Percentiles rank a stretch among this genome's conserved stretches.
These are phyloP conservation scores for Cantharis rustica DNA, from an alignment of 2,888 invertebrate genomes.

Conservation along the genomic window DNA sequence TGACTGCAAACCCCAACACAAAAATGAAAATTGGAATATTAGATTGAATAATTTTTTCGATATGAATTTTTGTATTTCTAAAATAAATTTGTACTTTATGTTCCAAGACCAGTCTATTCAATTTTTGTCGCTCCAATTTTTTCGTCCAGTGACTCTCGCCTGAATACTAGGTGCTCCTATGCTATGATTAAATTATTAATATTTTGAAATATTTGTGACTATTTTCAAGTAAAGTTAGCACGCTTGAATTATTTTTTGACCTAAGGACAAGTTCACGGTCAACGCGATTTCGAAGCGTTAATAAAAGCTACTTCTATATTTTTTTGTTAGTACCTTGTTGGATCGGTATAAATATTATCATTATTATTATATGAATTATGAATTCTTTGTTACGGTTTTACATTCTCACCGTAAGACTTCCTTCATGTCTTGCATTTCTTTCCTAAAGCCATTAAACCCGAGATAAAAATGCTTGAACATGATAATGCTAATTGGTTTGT, in stretches of 20 bases:
- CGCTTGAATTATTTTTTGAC: conserved; percentile 1
- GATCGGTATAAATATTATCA: not conserved
- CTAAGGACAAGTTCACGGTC: conserved; percentile 14
- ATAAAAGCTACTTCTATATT: not conserved
- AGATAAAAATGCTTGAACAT: not conserved
- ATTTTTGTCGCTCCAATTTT: not conserved
- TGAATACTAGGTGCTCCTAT: not conserved
- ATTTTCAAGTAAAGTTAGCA: not conserved
- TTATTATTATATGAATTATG: not conserved
- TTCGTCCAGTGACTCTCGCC: not conserved
- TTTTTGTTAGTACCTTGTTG: not conserved
- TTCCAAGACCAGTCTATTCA: too few species aligned
- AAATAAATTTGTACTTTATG: not conserved
- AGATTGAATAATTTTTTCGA: too few species aligned
- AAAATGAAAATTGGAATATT: too few species aligned
- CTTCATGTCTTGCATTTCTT: not conserved
- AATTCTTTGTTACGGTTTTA: not conserved
- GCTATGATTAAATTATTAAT: not conserved
- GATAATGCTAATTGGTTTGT: not conserved
- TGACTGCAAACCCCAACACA: too few species aligned
- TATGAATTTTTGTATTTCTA: not conserved
- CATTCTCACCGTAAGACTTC: not conserved
- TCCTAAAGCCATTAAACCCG: not conserved
- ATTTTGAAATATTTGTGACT: not conserved
- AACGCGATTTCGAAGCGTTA: not conserved